Conservation (phyloP, 2,888 invertebrate species). For the Coleophora deauratella region DNA sequence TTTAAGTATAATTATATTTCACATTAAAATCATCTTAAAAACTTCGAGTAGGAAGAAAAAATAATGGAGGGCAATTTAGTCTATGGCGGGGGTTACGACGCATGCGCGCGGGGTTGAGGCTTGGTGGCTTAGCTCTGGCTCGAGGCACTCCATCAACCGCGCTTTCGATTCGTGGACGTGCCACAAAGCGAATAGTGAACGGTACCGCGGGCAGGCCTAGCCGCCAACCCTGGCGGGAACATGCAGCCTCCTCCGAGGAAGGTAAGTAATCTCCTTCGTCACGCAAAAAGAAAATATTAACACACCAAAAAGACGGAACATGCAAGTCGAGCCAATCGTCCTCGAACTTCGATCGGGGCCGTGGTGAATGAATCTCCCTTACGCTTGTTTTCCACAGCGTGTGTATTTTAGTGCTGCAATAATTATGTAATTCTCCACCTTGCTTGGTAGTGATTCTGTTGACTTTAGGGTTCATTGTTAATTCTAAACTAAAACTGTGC, state of each 20-base stretch:
- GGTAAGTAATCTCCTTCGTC: slow-evolving; percentile 67
- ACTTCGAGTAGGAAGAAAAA: no score
- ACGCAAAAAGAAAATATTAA: no score
- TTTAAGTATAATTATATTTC: no score
- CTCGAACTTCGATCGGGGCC: neutral
- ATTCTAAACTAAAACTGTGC: no score
- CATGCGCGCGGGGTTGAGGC: slow-evolving; percentile 23
- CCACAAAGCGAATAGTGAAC: slow-evolving; percentile 10
- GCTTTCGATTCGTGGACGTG: slow-evolving; percentile 34
- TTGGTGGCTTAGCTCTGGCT: no score
- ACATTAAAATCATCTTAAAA: no score
- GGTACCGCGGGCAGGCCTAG: neutral
- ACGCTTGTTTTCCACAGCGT: neutral
- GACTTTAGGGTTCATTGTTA: no score
- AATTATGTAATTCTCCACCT: slow-evolving; percentile 3
- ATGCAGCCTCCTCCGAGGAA: slow-evolving; percentile 92
- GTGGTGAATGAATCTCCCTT: neutral
- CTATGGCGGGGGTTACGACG: slow-evolving; percentile 13
- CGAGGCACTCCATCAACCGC: slow-evolving; percentile 29
- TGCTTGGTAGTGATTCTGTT: neutral
- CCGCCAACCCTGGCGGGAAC: slow-evolving; percentile 27
- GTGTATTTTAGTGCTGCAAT: neutral
- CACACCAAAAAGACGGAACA: no score
- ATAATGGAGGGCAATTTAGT: neutral
- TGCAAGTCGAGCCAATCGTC: neutral